Evolutionary conservation across 2,113 vertebrate genomes (phyloP), one percentile per base, ranked within the genome.

Genomic region (Cathartes aura): DNA sequence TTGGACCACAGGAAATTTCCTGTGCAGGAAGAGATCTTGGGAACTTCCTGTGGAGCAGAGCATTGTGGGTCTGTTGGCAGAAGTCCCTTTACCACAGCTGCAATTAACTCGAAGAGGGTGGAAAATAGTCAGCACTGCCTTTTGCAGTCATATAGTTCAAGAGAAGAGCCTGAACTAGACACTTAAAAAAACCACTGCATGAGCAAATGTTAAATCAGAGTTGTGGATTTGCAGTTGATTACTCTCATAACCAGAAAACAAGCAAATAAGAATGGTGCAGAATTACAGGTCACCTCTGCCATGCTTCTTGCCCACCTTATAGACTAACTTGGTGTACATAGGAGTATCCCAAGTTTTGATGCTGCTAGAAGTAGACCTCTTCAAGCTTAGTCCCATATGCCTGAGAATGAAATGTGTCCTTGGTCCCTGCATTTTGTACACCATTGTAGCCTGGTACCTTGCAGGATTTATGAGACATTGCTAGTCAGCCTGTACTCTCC

Each of bases 1-100:
- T 98, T 99, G 98, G 97, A 98, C 99, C 98, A 98, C 99, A 98
- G 99, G 99, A 99, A 99, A 99, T 99, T 99, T 99, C 99, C 99
- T 99, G 99, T 98, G 96, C 98, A 98, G 99, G 98, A 99, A 99
- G 98, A 73, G 98, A 98, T 99, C 98, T 98, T 98, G 96, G 99
- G 98, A 98, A 98, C 98, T 99, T 99, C 99, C 99, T 99, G 99
- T 98, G 98, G 85, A 97, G 97, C 32, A 47, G 96, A 98, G 98
- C 84, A 98, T 98, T 99, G 98, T 99, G 99, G 99, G 99, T 97
- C 98, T 96, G 68, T 98, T 99, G 98, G 98, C 98, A 98, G 93
- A 81, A 80, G 52, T 96, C 97, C 98, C 97, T 97, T 98, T 94
- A 98, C 98, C 98, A 97, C 98, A 98, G 96, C 97, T 98, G 98